Base-by-base conservation (phyloP, 2,888 invertebrate species). In the Ophraella communa region DNA sequence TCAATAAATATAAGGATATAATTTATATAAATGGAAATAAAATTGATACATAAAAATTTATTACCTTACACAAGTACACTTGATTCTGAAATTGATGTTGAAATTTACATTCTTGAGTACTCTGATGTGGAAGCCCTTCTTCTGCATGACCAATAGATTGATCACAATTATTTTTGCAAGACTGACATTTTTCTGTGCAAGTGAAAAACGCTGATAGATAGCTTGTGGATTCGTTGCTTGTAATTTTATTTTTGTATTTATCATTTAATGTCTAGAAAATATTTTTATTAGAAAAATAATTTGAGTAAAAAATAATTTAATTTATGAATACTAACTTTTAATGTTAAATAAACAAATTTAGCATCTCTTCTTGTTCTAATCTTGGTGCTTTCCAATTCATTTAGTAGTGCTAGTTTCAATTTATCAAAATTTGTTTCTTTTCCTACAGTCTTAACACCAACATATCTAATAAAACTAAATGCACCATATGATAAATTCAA, bases 191-290 rank as follows among this genome's bases (percentile, higher is more conserved):
- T 1, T 86, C 84, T 18, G 88, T 86, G 76, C 93, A 93, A 0
- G 92, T 91, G 75, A 93, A 92, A 82, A 92, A 92, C 77, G 92
- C 89, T 74, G 92, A 91, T 30, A 92, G 89, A 80, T 92, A 92
- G 55, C 90, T 84, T 75, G 88, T 86, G 14, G 87, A 87, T 17
- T 87, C 81, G 39, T 85, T 81, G 67, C 86, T 87, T 51, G 84
- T 85, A 42, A 92, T 87, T 71, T 88, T 86, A 2, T 89, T 90
- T 72, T 87, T 89, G 76, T 92, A 92, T 80, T 91, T 91, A 63
- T 90, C 88, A 82, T 92, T 93, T 54, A 93, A 81, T 55, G 84
- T 84, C 87, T 87, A 74, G 49, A 71, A 69, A 33, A 67, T n/a
- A n/a, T n/a, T n/a, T 7, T 30, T 5, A 30, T 39, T 14, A 39